These are phyloP conservation scores for Sapajus apella DNA, from an alignment of 2,113 vertebrate species.

Conservation along the genomic window DNA sequence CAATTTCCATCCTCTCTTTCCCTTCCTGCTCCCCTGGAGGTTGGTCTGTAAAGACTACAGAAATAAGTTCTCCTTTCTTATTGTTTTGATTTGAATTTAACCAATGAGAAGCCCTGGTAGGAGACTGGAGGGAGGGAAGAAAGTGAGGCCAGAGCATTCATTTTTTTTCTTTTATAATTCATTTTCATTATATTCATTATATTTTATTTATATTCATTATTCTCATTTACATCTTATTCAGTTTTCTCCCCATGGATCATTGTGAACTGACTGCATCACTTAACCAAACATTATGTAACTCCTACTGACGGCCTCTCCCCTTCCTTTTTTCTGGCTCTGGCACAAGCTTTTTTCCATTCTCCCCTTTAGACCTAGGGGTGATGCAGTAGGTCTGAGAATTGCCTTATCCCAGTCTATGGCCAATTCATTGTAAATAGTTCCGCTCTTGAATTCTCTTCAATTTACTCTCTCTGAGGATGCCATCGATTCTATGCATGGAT, in stretches of 20 bases:
- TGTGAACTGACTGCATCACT: neutral
- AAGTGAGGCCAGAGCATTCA: neutral
- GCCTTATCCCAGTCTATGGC: too few species aligned
- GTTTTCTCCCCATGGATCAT: neutral
- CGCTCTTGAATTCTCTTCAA: neutral
- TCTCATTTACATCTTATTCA: neutral
- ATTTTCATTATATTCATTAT: neutral
- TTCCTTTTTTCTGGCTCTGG: neutral
- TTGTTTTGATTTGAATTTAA: neutral
- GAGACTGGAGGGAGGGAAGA: neutral
- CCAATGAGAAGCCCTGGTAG: neutral
- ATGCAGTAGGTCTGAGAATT: neutral
- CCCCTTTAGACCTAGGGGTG: neutral
- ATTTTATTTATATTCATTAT: neutral
- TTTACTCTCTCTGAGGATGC: neutral
- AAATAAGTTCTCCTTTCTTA: neutral
- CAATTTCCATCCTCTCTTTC: neutral
- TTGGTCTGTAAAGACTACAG: neutral
- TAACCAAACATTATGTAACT: neutral
- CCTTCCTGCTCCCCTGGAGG: neutral
- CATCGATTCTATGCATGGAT: neutral
- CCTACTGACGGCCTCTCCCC: fast-evolving
- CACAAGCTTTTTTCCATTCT: neutral
- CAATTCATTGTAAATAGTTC: neutral
- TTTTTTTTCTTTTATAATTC: neutral